These are phyloP conservation scores for Syngnathus scovelli DNA, from an alignment of 2,113 vertebrate species.

Conservation along the genomic window DNA sequence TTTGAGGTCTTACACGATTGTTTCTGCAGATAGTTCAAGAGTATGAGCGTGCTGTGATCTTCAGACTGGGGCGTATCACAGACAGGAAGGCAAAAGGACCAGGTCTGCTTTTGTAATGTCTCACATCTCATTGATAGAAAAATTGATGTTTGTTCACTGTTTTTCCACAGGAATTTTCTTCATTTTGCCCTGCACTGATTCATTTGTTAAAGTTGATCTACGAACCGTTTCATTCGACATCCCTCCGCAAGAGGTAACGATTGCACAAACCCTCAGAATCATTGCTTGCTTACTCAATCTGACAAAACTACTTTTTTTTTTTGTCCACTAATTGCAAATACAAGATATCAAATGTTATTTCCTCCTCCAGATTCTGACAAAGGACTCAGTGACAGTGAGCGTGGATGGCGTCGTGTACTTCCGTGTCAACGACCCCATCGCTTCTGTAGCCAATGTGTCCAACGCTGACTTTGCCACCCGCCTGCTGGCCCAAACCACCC, in stretches of 20 bases:
- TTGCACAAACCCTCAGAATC: not conserved
- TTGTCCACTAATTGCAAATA: not conserved
- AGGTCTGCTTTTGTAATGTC: slow-evolving; percentile 61
- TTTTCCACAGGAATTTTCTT: slow-evolving; percentile 85
- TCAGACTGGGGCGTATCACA: slow-evolving; percentile 79
- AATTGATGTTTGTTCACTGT: not conserved
- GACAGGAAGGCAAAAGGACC: slow-evolving; percentile 81
- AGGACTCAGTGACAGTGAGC: slow-evolving; percentile 80
- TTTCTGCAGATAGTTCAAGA: slow-evolving; percentile 79
- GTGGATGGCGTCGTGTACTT: slow-evolving; percentile 87
- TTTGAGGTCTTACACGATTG: not conserved
- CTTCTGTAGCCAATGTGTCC: slow-evolving; percentile 78
- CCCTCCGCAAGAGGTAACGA: slow-evolving; percentile 88
- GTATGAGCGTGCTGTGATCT: slow-evolving; percentile 85
- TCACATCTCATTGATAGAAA: not conserved
- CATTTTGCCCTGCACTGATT: slow-evolving; percentile 89
- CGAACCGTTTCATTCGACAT: slow-evolving; percentile 96
- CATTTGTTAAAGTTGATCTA: slow-evolving; percentile 91
- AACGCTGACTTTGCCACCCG: slow-evolving; percentile 79
- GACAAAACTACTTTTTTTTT: not conserved
- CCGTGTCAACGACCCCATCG: slow-evolving; percentile 76
- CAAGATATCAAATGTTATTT: not conserved
- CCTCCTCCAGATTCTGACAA: slow-evolving; percentile 76
- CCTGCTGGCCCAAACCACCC: slow-evolving; percentile 81
- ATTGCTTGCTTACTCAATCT: too few species aligned